Conservation (phyloP, 2,797 vertebrate genomes). For the Allobates femoralis region DNA sequence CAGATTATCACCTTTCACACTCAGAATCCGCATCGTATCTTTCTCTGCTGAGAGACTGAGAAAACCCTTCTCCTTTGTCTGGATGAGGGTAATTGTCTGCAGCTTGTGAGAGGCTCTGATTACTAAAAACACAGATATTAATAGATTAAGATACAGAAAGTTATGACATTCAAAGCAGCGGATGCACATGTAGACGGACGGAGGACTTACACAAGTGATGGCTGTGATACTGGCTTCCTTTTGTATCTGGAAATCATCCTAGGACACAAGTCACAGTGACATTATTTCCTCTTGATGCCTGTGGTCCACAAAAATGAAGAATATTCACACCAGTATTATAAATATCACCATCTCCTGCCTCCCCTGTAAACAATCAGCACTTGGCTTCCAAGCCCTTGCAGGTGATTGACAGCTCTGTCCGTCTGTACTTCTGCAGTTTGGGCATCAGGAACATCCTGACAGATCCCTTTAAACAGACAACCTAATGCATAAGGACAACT, state of each 20-base stretch:
- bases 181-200: too few relatives aligned
- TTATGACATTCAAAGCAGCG: neutral
- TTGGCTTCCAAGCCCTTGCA: neutral
- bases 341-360: too few relatives aligned
- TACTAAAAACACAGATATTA: conserved; percentile 67
- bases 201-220: conserved; percentile 83
- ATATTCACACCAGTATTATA: neutral
- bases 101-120: conserved; percentile 83
- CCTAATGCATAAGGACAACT: too few relatives aligned
- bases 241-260: conserved; percentile 92
- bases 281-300: conserved; percentile 23
- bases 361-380: neutral
- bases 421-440: neutral
- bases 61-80: conserved; percentile 78
- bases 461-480: too few relatives aligned
- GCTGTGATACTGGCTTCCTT: conserved; percentile 85
- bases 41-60: conserved; percentile 70
- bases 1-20: conserved; percentile 73
- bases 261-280: conserved; percentile 12
- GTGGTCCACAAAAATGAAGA: neutral
- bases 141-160: neutral
- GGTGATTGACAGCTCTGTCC: neutral
- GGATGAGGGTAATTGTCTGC: conserved; percentile 87
- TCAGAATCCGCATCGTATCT: conserved; percentile 75
- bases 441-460: too few relatives aligned